Base-by-base conservation (phyloP, 2,888 invertebrate species). In the Matsumyia berberina region DNA sequence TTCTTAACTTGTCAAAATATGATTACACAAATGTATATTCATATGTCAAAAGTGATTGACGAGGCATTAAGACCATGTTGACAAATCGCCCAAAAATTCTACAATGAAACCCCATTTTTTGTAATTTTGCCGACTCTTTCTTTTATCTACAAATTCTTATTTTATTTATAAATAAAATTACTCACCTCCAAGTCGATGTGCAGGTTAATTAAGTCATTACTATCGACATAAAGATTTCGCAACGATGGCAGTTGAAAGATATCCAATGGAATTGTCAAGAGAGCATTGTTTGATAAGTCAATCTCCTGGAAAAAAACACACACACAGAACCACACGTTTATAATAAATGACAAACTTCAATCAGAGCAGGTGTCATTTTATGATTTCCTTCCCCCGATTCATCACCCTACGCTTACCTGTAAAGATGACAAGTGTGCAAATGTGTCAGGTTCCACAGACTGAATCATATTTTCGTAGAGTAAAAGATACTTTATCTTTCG, bases 161-260 rank as follows among this genome's bases (percentile, higher is more conserved):
- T 46, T 12, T 24, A 44, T 42, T 58, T 37, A 24, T 44, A 57
- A n/a, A 69, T 9, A 6, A 19, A 5, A 35, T 67, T 19, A 78
- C 87, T 78, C 72, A 89, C 89, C 86, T 88, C 83, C 51, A 92
- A 86, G 49, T 91, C 91, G 19, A 85, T 82, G 33, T 88, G 88
- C 72, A 91, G 78, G 60, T 89, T 87, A 8, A 87, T 80, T 81
- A 92, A 87, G 49, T 90, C 89, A 86, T 92, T 92, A 81, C 91
- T 90, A 77, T 91, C 92, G 1, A 95, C 91, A 88, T 94, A 94
- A 24, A 95, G 90, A 89, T 94, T 95, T 66, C 94, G 92, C 76
- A 95, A 89, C 0, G 93, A 92, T 0, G 94, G 94, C 86, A 95
- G 88, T 74, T 93, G 93, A 55, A 95, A 90, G 58, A 92, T 83